Percentiles rank a stretch among this genome's conserved stretches.
Conservation (phyloP, 2,797 vertebrate species). For the Falco rusticolus region DNA sequence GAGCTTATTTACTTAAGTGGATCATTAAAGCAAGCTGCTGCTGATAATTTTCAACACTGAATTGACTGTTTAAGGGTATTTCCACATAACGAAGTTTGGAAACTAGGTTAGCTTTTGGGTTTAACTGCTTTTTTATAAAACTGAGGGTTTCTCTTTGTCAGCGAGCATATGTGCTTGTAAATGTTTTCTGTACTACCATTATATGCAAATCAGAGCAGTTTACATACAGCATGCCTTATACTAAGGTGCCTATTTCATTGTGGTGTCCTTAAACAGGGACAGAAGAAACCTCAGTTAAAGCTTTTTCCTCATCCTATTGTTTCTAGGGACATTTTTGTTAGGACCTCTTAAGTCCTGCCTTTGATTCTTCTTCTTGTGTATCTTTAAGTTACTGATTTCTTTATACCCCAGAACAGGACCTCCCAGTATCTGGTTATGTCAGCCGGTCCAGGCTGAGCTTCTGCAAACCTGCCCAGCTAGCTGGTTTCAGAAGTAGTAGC, state of each 20-base stretch:
- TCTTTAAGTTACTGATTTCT: not conserved
- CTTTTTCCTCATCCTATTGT: not conserved
- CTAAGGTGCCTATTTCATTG: not conserved
- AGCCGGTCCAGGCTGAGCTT: not conserved
- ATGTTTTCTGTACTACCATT: not conserved
- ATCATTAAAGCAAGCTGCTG: not conserved
- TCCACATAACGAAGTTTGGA: not conserved
- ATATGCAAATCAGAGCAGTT: not conserved
- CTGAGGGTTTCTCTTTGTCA: not conserved
- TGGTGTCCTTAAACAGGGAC: not conserved
- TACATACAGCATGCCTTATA: not conserved
- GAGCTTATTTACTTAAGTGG: not conserved
- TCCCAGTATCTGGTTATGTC: not conserved
- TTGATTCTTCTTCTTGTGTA: not conserved
- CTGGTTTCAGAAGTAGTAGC: not conserved
- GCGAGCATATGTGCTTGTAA: not conserved
- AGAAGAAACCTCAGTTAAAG: not conserved
- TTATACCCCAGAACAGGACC: not conserved
- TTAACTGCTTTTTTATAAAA: not conserved
- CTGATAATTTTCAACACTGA: not conserved
- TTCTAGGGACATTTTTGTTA: not conserved
- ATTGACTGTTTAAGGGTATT: not conserved
- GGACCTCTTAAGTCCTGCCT: not conserved
- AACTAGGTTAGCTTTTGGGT: not conserved
- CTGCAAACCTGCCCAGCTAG: not conserved